Conservation (phyloP, 1,140 invertebrate species). For the Stratiolaelaps scimitus region DNA sequence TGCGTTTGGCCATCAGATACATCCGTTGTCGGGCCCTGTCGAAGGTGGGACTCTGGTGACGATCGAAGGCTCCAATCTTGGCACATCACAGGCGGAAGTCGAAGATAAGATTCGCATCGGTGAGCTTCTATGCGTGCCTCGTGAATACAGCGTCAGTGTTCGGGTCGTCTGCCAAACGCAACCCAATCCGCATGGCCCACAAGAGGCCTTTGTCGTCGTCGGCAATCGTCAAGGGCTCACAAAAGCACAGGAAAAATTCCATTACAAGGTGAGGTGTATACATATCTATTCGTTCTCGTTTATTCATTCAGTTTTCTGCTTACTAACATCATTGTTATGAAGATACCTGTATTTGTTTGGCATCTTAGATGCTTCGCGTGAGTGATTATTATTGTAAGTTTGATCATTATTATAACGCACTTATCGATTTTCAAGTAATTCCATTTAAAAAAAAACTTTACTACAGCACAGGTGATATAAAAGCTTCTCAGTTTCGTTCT, state of each 20-base stretch:
- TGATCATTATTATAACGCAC: not conserved
- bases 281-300: too few relatives aligned
- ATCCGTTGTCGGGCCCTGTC: constrained; percentile 79
- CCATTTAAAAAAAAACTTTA: too few relatives aligned
- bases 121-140: constrained; percentile 68
- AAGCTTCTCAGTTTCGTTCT: too few relatives aligned
- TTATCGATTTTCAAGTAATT: too few relatives aligned
- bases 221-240: constrained; percentile 77
- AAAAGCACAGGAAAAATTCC: constrained; percentile 72
- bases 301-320: too few relatives aligned
- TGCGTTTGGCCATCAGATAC: constrained; percentile 60
- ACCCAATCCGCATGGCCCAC: constrained; percentile 52
- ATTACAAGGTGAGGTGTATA: constrained; percentile 54
- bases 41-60: constrained; percentile 90
- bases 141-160: constrained; percentile 80
- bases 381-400: not conserved
- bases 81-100: constrained; percentile 75
- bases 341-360: not conserved
- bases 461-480: too few relatives aligned
- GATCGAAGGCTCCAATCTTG: constrained; percentile 89
- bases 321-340: not conserved
- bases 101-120: constrained; percentile 79
- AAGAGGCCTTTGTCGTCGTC: constrained; percentile 65
- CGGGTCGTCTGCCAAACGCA: constrained; percentile 73
- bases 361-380: not conserved